Evolutionary conservation across 2,888 invertebrate genomes (phyloP).

Genomic region (Branchinecta sandiegonensis): DNA sequence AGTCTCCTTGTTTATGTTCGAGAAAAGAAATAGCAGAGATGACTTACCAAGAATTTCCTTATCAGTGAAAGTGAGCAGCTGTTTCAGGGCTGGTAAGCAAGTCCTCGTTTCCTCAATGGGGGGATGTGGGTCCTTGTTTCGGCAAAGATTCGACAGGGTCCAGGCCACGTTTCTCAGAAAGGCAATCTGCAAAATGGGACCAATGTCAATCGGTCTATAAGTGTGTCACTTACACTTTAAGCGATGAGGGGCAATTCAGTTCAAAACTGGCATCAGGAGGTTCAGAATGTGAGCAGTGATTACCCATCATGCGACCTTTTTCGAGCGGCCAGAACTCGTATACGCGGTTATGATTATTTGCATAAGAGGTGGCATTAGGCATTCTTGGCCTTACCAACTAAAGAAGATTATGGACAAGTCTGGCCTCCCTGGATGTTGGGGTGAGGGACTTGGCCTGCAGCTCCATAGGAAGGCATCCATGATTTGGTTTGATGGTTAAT

Average conservation of each 20-base stretch:
- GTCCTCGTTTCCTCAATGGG: constrained; percentile 56
- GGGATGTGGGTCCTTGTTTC: constrained; percentile 84
- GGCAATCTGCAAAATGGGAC: constrained; percentile 34
- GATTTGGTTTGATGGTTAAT: too few species aligned
- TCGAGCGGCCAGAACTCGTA: too few species aligned
- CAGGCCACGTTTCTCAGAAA: constrained; percentile 73
- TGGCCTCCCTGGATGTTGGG: too few species aligned
- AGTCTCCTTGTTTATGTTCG: background rate
- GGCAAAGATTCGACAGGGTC: constrained; percentile 84
- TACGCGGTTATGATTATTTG: too few species aligned
- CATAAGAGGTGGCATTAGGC: too few species aligned
- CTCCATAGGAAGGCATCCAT: too few species aligned
- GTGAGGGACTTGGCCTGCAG: too few species aligned
- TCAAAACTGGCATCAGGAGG: too few species aligned
- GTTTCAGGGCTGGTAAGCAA: constrained; percentile 57
- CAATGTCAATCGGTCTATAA: constrained; percentile 12
- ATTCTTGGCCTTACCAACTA: too few species aligned
- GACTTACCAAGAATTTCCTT: constrained; percentile 55
- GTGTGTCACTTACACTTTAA: too few species aligned
- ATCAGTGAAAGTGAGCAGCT: constrained; percentile 54
- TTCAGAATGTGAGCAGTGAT: constrained; percentile 6
- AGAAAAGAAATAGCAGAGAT: background rate
- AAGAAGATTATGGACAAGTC: too few species aligned
- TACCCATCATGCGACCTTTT: background rate
- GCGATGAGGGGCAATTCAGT: too few species aligned